These are phyloP conservation scores for Gymnarchus niloticus DNA, from an alignment of 2,113 vertebrate species.

Conservation along the genomic window DNA sequence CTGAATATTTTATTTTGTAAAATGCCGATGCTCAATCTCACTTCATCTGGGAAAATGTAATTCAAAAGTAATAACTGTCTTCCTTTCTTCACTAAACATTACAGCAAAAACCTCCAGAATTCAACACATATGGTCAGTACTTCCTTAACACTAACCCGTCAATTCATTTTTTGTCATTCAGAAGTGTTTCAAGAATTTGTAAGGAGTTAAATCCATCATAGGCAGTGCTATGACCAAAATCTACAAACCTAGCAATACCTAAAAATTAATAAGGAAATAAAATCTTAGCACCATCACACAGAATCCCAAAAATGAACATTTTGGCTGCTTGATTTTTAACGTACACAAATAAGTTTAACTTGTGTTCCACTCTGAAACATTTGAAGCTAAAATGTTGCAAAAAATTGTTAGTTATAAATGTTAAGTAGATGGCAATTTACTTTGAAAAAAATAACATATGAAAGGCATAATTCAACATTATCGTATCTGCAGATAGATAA, in stretches of 20 bases:
- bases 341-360: not conserved
- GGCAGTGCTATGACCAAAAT: no score
- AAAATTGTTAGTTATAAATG: constrained; percentile 45
- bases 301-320: not conserved
- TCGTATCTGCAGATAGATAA: constrained; percentile 53
- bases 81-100: not conserved
- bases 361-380: no score
- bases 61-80: not conserved
- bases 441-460: constrained; percentile 28
- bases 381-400: constrained; percentile 14
- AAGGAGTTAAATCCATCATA: no score
- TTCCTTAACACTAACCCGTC: not conserved
- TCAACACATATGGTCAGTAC: not conserved
- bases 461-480: constrained; percentile 47
- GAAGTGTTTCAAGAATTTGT: no score
- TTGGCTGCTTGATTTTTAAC: not conserved
- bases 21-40: not conserved
- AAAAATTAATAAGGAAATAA: no score
- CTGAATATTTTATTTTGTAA: not conserved
- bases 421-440: constrained; percentile 40
- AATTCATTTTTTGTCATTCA: no score
- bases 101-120: not conserved
- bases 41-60: not conserved
- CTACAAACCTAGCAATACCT: no score
- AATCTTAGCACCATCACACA: not conserved